Conservation (phyloP, 2,113 vertebrate genomes). For the Cathartes aura region DNA sequence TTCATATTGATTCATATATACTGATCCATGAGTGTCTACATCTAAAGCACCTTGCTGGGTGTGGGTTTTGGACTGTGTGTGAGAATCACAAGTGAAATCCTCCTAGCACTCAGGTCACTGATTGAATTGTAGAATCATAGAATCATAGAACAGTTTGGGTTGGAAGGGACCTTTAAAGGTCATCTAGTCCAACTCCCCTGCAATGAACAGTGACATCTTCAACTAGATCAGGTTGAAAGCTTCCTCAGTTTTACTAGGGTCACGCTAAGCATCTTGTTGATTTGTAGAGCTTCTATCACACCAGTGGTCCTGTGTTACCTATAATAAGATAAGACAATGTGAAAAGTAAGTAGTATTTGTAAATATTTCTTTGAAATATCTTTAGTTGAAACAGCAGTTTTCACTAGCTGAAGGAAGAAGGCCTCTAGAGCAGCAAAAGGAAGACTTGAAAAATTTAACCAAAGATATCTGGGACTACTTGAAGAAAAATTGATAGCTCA, state of each 20-base stretch:
- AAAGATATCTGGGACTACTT: not conserved
- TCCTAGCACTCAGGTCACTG: not conserved
- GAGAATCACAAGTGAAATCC: accelerated
- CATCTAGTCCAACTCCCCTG: accelerated
- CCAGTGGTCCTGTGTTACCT: not conserved
- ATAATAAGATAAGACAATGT: not conserved
- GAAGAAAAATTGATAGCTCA: not conserved
- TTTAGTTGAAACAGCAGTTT: not conserved
- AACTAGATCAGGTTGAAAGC: not conserved
- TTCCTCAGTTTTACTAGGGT: not conserved
- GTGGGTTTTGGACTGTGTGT: not conserved
- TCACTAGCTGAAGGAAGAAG: not conserved
- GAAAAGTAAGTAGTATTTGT: not conserved
- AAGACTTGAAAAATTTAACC: not conserved
- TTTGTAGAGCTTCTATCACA: not conserved
- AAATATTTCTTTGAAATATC: not conserved
- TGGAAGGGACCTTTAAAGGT: not conserved
- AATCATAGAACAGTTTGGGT: not conserved
- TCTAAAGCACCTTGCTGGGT: not conserved
- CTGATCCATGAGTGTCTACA: accelerated
- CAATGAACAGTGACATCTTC: not conserved
- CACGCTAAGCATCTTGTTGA: accelerated
- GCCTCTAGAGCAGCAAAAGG: not conserved
- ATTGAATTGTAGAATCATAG: not conserved
- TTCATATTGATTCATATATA: not conserved